These are phyloP conservation scores for Polymixis flavicincta DNA, from an alignment of 2,888 invertebrate genomes.

Conservation along the genomic window DNA sequence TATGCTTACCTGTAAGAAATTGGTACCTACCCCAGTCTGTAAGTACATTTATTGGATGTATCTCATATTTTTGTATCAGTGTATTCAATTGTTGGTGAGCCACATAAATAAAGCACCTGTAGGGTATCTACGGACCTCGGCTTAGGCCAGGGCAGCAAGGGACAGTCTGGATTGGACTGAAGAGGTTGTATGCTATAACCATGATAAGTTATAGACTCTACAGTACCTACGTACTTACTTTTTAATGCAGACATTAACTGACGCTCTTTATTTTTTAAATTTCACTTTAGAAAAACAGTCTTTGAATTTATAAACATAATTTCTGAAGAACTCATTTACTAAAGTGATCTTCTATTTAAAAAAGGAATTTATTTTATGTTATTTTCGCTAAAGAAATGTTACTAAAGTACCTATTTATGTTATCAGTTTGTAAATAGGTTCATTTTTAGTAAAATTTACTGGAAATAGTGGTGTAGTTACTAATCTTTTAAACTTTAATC, in stretches of 20 bases:
- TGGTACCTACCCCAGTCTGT: too few relatives aligned
- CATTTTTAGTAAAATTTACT: background rate
- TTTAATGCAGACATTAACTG: background rate
- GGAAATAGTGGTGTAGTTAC: background rate
- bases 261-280: background rate
- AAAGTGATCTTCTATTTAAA: slow-evolving; percentile 38
- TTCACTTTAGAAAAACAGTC: background rate
- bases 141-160: too few relatives aligned
- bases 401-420: background rate
- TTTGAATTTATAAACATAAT: slow-evolving; percentile 9
- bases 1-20: too few relatives aligned
- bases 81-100: too few relatives aligned
- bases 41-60: too few relatives aligned
- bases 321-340: slow-evolving; percentile 26
- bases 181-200: too few relatives aligned
- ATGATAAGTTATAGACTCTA: too few relatives aligned
- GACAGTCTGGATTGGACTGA: too few relatives aligned
- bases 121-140: too few relatives aligned
- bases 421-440: background rate
- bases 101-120: too few relatives aligned
- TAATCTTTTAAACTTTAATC: background rate
- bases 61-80: too few relatives aligned
- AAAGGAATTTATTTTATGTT: slow-evolving; percentile 30
- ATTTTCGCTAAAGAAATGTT: slow-evolving; percentile 1
- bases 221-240: background rate